Evolutionary conservation across 30 jellyfish, hydroid and myxozoan genomes (phyloP), one percentile per base, ranked within the genome.

Genomic region (Hydractinia symbiolongicarpus): DNA sequence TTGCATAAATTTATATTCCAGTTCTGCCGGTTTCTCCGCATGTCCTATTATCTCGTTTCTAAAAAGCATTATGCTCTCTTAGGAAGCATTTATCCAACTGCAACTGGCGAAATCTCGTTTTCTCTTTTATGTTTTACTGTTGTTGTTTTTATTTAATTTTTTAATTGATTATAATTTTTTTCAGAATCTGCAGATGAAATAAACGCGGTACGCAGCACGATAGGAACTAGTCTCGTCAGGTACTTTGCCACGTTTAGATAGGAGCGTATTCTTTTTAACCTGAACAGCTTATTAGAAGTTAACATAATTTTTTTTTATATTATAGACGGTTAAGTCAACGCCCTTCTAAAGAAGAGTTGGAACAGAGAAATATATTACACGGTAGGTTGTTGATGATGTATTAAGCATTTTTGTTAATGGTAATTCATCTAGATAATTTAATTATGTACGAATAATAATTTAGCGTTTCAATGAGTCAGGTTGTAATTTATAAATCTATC

Each of bases 281-380:
- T 13, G 9, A 64, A 64, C 9, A 51, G 40, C 4, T 64, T 64
- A 14, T 68, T 11, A 1, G n/a, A 0, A 13, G 51, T 13, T 0
- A 10, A 13, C 15, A 11, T 68, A 2, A 30, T 2, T 30, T 30
- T 1, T 30, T 76, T 73, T 69, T 58, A n/a, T 50, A 15, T 73
- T 73, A 11, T 52, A 91, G 98, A 72, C 95, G 98, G 30, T 67
- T 91, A 60, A 91, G 98, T 72, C 98, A 91, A 67, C 62, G 98
- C n/a, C 98, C 98, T 9, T 73, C 96, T 6, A 91, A 84, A 64
- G 98, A 91, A 78, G 98, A 91, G 76, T 76, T 91, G 50, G 96
- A 91, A 66, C 90, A 91, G 56, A 74, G 95, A 69, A 86, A 91
- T 79, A 91, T 91, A 7, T 76, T 86, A 76, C 79, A 79, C 54